Percentiles rank a stretch among this genome's conserved stretches.
Evolutionary conservation across 2,888 invertebrate genomes (phyloP).

Genomic region (Coleophora deauratella): DNA sequence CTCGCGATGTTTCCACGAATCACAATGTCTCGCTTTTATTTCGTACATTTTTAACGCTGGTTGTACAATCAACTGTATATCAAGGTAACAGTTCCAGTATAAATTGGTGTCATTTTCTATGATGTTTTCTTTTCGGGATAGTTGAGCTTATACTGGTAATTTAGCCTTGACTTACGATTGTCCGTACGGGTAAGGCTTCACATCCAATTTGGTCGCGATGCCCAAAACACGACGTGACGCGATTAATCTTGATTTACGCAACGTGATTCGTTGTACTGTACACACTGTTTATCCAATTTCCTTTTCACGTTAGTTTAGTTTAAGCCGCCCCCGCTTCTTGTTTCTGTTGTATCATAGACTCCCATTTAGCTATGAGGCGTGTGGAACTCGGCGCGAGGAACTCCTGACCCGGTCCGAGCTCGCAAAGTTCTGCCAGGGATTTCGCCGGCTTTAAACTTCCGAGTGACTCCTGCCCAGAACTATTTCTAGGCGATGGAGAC

Average conservation of each 20-base stretch:
- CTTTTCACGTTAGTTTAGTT: constrained; percentile 18
- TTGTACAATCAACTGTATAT: no score
- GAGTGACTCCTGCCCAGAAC: constrained; percentile 58
- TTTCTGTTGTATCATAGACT: constrained; percentile 81
- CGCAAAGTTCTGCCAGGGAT: constrained; percentile 80
- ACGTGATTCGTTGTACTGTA: constrained; percentile 25
- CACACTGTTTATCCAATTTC: constrained; percentile 32
- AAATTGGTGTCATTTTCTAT: no score
- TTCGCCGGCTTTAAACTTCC: constrained; percentile 77
- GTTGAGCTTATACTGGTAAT: no score
- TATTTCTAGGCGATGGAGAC: constrained; percentile 62
- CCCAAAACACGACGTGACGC: constrained; percentile 4
- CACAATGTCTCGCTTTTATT: constrained; percentile 12
- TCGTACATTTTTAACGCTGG: no score
- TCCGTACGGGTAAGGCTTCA: constrained; percentile 15
- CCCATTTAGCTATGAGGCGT: constrained; percentile 86
- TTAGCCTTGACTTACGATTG: no score
- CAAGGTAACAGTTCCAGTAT: no score
- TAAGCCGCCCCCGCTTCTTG: constrained; percentile 72
- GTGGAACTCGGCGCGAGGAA: constrained; percentile 79
- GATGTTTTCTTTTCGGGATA: no score
- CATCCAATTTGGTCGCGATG: constrained; percentile 12
- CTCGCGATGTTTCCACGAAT: constrained; percentile 3
- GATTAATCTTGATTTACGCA: constrained; percentile 9
- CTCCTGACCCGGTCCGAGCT: constrained; percentile 77